These are phyloP conservation scores for Dioctria linearis DNA, from an alignment of 2,888 invertebrate genomes.

Conservation along the genomic window DNA sequence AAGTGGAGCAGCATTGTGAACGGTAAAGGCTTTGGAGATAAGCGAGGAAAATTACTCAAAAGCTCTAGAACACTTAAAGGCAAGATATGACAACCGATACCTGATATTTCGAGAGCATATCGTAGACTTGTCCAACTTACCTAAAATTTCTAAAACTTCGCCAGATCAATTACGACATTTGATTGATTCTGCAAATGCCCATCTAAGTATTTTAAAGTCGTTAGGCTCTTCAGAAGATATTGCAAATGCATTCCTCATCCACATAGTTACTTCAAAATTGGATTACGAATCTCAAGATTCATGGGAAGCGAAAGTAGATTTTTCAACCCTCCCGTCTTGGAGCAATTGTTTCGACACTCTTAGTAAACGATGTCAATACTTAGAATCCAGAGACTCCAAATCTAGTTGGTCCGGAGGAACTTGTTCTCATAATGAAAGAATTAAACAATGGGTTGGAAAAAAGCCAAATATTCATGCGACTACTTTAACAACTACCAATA, in stretches of 20 bases:
- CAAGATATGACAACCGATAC: neutral
- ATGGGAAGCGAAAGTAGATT: neutral
- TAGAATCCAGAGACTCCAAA: no score
- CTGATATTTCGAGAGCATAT: neutral
- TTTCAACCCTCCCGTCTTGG: neutral
- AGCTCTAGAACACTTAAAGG: neutral
- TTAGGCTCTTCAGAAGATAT: neutral
- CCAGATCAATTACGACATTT: neutral
- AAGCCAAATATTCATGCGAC: no score
- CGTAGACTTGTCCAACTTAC: neutral
- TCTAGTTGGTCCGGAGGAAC: no score
- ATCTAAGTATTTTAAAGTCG: neutral
- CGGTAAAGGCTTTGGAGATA: neutral
- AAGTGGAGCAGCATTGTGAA: neutral
- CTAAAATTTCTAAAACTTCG: neutral
- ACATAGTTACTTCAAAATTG: slow-evolving; percentile 2
- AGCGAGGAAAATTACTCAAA: slow-evolving; percentile 9
- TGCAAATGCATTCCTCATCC: neutral
- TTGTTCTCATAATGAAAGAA: no score
- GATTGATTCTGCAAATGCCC: neutral
- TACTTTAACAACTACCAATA: neutral
- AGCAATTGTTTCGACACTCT: neutral
- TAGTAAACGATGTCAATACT: neutral
- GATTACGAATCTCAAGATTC: neutral
- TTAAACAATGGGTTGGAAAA: no score